Conservation (phyloP, 2,888 invertebrate genomes). For the Cheiracanthium punctorium region DNA sequence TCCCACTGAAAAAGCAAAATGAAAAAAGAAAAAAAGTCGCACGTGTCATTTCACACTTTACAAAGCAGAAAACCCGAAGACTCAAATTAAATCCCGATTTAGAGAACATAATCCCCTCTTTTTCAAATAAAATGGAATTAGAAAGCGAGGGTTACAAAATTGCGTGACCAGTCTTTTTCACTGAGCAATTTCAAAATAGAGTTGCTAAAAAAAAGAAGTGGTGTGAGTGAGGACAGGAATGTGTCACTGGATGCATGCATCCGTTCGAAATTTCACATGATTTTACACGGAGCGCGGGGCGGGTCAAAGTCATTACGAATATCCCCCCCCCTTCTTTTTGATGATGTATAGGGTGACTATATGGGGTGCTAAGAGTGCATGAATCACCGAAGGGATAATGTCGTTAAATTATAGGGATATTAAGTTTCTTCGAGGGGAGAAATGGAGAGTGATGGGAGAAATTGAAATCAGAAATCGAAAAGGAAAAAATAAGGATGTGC, state of each 20-base stretch:
- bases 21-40: too few species aligned
- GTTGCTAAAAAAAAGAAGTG: neutral
- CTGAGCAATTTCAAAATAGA: neutral
- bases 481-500: neutral
- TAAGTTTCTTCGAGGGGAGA: neutral
- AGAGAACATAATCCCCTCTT: constrained; percentile 30
- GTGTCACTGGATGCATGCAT: neutral
- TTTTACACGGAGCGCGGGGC: neutral
- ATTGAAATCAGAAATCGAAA: neutral
- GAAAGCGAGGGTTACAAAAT: neutral
- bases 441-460: neutral
- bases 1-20: neutral
- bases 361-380: neutral
- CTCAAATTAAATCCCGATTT: neutral
- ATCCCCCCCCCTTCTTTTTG: too few species aligned
- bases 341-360: neutral
- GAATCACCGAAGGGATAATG: neutral
- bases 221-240: neutral
- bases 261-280: neutral
- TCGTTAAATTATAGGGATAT: constrained; percentile 5
- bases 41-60: neutral
- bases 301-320: constrained; percentile 5
- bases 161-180: neutral
- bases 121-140: constrained; percentile 1
- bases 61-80: neutral